Percentiles rank a stretch among this genome's conserved stretches.
These are phyloP conservation scores for Gerris lacustris DNA, from an alignment of 2,888 invertebrate genomes.

Conservation along the genomic window DNA sequence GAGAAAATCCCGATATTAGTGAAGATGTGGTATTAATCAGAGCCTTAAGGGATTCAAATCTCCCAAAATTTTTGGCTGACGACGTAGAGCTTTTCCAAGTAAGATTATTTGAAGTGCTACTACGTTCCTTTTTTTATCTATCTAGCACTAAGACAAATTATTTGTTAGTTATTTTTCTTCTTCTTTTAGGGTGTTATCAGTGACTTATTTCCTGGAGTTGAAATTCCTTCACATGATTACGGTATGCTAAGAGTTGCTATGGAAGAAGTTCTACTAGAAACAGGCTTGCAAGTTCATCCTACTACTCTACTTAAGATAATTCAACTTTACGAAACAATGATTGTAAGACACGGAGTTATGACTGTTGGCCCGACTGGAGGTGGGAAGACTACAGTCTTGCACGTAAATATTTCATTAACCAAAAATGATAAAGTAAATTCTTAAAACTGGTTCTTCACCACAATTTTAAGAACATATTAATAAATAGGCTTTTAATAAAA, in stretches of 20 bases:
- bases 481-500: too few species aligned
- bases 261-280: conserved; percentile 41
- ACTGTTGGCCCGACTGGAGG: conserved; percentile 80
- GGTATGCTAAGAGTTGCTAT: conserved; percentile 57
- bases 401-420: conserved; percentile 40
- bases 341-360: conserved; percentile 86
- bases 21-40: conserved; percentile 75
- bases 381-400: conserved; percentile 66
- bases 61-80: conserved; percentile 78
- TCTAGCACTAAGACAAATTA: neutral
- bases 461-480: too few species aligned
- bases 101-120: conserved; percentile 16
- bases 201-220: conserved; percentile 78
- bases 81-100: conserved; percentile 69
- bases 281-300: conserved; percentile 52
- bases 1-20: conserved; percentile 67
- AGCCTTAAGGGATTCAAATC: conserved; percentile 75
- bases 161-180: conserved; percentile 19
- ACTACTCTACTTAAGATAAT: conserved; percentile 63
- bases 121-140: neutral
- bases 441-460: too few species aligned
- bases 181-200: conserved; percentile 66
- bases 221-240: conserved; percentile 66
- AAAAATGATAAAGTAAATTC: too few species aligned
- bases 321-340: conserved; percentile 81